phyloP scores from a whole-genome alignment of 2,113 vertebrate species.

The Sylvietta virens region DNA sequence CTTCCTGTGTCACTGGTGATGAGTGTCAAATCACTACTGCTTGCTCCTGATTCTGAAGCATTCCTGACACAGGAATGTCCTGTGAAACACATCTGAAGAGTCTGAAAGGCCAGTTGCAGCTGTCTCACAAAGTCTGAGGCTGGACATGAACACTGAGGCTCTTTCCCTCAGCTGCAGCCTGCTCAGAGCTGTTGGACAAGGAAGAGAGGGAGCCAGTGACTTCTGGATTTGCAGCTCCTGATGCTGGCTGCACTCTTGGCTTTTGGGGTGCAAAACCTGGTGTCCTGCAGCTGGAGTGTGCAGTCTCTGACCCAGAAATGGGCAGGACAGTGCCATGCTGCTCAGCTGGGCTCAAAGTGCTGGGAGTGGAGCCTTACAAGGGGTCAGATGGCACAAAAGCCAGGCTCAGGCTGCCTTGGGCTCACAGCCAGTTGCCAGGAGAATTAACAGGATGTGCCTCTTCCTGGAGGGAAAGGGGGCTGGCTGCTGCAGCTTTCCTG shows the following conservation, averaged over 20 bases:
- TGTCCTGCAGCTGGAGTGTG: neutral
- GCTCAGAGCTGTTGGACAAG: neutral
- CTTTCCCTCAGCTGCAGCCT: neutral
- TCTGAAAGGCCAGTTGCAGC: neutral
- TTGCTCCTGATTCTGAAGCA: neutral
- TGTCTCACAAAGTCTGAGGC: neutral
- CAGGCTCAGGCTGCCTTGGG: rapidly evolving
- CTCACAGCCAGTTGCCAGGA: neutral
- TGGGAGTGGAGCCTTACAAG: neutral
- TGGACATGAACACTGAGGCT: neutral
- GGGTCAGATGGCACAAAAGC: rapidly evolving
- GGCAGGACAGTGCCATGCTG: neutral
- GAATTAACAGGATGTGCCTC: neutral
- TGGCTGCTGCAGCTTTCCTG: neutral
- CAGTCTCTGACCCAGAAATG: neutral
- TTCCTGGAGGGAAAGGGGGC: neutral
- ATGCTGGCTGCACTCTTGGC: neutral
- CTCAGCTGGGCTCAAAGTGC: neutral
- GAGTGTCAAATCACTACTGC: neutral
- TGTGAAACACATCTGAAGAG: neutral
- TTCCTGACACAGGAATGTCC: neutral
- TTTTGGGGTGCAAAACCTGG: neutral
- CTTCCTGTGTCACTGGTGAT: neutral
- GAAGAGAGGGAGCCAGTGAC: neutral
- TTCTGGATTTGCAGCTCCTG: neutral